phyloP scores from a whole-genome alignment of 1,140 invertebrate genomes.

The Eriosoma lanigerum region DNA sequence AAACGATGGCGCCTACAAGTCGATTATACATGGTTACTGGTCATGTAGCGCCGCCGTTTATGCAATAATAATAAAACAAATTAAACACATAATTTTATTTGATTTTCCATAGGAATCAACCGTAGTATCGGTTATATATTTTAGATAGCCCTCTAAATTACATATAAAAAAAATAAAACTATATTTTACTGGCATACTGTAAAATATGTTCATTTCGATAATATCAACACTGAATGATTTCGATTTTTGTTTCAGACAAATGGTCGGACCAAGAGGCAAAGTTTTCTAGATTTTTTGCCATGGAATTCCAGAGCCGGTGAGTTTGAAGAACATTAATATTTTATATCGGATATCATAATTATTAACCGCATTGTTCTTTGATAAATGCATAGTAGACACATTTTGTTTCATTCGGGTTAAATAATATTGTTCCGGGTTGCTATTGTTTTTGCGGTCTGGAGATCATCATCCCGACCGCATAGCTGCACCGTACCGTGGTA shows the following conservation, averaged over 20 bases:
- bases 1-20: background rate
- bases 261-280: conserved; percentile 20
- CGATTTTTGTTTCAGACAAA: conserved; percentile 6
- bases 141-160: too few species aligned
- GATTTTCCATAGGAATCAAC: background rate
- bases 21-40: too few species aligned
- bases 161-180: too few species aligned
- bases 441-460: conserved; percentile 26
- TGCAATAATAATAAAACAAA: too few species aligned
- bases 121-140: too few species aligned
- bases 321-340: background rate
- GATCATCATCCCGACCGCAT: background rate
- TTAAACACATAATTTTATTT: background rate
- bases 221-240: background rate
- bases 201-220: too few species aligned
- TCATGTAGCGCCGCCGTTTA: background rate
- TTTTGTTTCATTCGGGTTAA: conserved; percentile 6
- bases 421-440: conserved; percentile 1
- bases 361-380: background rate
- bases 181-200: too few species aligned
- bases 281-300: conserved; percentile 35
- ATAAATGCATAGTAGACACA: background rate
- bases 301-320: conserved; percentile 36
- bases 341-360: background rate
- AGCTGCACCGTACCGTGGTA: background rate